Evolutionary conservation across 2,797 vertebrate species (phyloP), one percentile per base, ranked within the genome.

Genomic region (Sphenopsis melanotis): DNA sequence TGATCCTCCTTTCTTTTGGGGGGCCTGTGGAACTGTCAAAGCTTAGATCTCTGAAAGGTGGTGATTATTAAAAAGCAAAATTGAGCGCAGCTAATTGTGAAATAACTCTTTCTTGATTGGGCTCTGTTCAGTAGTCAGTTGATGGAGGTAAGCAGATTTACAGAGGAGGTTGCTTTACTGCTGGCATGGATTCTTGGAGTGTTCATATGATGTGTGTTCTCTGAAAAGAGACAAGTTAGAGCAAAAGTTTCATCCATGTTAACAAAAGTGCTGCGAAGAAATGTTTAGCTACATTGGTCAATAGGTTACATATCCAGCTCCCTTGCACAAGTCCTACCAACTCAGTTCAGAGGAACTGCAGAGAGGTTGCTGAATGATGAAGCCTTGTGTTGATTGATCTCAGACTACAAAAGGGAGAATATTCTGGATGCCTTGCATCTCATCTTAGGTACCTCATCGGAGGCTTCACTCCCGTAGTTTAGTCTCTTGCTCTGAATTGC

Each of bases 61-160:
- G 39, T 32, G 42, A 46, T 90, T 86, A 83, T 85, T 93, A 49
- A 79, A 75, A 89, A 78, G 36, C 34, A 80, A 78, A 93, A 69
- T 29, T 29, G 46, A 79, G 32, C 55, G 49, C 24, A 70, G 37
- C 24, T 83, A 21, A 61, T 57, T 65, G 34, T 83, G 69, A 83
- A 88, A 63, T 50, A 46, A 21, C 12, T 41, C 19, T 44, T 84
- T 59, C 21, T 91, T 39, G 36, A 15, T 22, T 80, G 56, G 53
- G 21, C 15, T 64, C 24, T 59, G 55, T 74, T 90, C 46, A 66
- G n/a, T 34, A 52, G 32, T 83, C 42, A 49, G 18, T 18, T 69
- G 69, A 75, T 65, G 19, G 24, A 83, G 34, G 46, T 37, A 81
- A 83, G 57, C 30, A 81, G 53, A 68, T 71, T 71, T 86, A n/a